These are phyloP conservation scores for Antrozous pallidus DNA, from an alignment of 2,797 vertebrate species.

Conservation along the genomic window DNA sequence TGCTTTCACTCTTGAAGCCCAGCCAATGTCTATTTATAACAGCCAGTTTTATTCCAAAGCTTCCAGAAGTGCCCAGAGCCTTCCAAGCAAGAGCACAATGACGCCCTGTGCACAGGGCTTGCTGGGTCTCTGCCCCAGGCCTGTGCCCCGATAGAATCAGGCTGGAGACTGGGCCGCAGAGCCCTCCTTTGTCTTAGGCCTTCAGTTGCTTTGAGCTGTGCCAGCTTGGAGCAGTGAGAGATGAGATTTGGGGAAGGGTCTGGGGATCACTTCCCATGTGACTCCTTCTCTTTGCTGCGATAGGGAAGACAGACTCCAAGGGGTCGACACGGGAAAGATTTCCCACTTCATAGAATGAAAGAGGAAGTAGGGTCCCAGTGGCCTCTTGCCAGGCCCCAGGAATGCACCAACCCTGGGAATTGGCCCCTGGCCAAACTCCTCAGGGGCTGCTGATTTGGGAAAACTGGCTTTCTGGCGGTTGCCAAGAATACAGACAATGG, in stretches of 20 bases:
- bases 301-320: not conserved
- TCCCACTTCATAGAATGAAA: constrained; percentile 67
- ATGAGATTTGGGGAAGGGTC: constrained; percentile 4
- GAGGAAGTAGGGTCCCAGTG: constrained; percentile 69
- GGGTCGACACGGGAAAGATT: constrained; percentile 16
- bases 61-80: constrained; percentile 35
- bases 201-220: constrained; percentile 32
- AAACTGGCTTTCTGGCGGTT: constrained; percentile 52
- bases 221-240: constrained; percentile 36
- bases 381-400: constrained; percentile 73
- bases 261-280: constrained; percentile 51
- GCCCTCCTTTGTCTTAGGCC: not conserved
- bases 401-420: constrained; percentile 75
- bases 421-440: constrained; percentile 69
- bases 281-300: not conserved
- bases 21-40: constrained; percentile 68
- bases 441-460: constrained; percentile 77
- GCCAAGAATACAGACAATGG: constrained; percentile 75
- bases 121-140: constrained; percentile 6
- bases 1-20: constrained; percentile 37
- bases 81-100: constrained; percentile 47
- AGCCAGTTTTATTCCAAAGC: constrained; percentile 63
- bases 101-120: not conserved
- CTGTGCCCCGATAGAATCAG: not conserved
- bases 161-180: not conserved